A percentile compares a stretch with the other conserved stretches of the same genome.
These are phyloP conservation scores for Neodiprion virginianus DNA, from an alignment of 1,140 invertebrate genomes.

Conservation along the genomic window DNA sequence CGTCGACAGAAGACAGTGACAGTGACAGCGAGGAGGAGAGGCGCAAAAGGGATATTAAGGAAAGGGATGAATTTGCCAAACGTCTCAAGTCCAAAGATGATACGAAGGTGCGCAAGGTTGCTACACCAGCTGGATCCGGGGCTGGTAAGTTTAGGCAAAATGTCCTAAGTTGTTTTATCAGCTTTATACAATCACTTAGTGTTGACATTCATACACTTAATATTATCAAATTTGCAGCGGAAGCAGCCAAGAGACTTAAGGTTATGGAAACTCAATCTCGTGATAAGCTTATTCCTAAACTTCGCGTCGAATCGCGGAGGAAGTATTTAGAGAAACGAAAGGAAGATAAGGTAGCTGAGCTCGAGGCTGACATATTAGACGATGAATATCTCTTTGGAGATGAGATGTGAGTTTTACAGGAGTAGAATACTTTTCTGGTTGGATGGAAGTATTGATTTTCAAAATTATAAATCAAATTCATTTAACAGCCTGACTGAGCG, in stretches of 20 bases:
- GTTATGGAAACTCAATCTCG: constrained; percentile 81
- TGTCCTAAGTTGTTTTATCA: background rate
- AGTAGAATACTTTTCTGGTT: background rate
- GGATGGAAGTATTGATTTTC: constrained; percentile 26
- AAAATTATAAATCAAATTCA: constrained; percentile 19
- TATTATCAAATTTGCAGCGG: constrained; percentile 50
- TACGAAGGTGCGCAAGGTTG: constrained; percentile 84
- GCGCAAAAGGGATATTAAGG: constrained; percentile 82
- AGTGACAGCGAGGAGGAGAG: constrained; percentile 73
- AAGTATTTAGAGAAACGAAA: constrained; percentile 96
- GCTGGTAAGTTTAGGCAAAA: constrained; percentile 44
- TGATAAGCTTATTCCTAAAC: constrained; percentile 85
- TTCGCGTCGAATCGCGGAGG: constrained; percentile 89
- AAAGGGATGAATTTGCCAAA: constrained; percentile 93
- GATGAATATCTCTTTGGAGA: constrained; percentile 96
- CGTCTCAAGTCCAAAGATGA: constrained; percentile 91
- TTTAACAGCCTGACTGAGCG: constrained; percentile 77
- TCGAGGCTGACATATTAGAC: constrained; percentile 94
- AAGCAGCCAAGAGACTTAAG: constrained; percentile 91
- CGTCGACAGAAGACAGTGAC: constrained; percentile 57
- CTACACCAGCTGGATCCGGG: constrained; percentile 64
- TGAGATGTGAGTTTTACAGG: constrained; percentile 70
- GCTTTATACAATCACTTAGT: constrained; percentile 8
- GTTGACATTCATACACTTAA: constrained; percentile 15
- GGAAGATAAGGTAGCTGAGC: constrained; percentile 94